phyloP scores from a whole-genome alignment of 2,797 vertebrate genomes.

The Enoplosus armatus region DNA sequence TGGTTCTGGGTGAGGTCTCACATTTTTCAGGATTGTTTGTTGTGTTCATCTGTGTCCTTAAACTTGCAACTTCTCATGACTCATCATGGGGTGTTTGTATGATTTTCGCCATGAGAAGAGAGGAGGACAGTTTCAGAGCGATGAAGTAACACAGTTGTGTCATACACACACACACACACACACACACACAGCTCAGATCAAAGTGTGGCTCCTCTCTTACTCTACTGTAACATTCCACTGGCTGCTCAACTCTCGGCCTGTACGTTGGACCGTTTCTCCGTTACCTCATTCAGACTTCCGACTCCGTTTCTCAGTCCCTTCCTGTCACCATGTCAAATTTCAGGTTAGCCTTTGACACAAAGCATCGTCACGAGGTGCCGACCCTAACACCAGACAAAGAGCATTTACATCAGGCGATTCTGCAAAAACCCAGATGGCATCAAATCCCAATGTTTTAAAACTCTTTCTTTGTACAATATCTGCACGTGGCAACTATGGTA shows the following conservation, averaged over 20 bases:
- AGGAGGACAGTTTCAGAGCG: slow-evolving; percentile 1
- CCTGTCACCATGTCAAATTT: not conserved
- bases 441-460: not conserved
- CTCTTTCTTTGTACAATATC: not conserved
- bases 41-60: not conserved
- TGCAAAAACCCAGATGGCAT: not conserved
- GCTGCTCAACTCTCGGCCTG: not conserved
- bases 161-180: slow-evolving; percentile 16
- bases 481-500: not conserved
- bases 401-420: not conserved
- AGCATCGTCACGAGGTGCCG: not conserved
- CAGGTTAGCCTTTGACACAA: not conserved
- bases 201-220: slow-evolving; percentile 39
- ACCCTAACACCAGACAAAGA: not conserved
- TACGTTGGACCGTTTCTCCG: not conserved
- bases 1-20: too few species aligned
- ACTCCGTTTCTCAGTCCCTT: not conserved
- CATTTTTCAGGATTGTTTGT: not conserved
- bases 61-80: not conserved
- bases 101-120: not conserved
- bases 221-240: slow-evolving; percentile 55
- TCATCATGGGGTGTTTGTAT: not conserved
- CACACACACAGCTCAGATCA: slow-evolving; percentile 34
- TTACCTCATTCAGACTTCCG: slow-evolving; percentile 3
- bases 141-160: slow-evolving; percentile 42